These are phyloP conservation scores for Aleiodes alternator DNA, from an alignment of 2,888 invertebrate genomes.

Conservation along the genomic window DNA sequence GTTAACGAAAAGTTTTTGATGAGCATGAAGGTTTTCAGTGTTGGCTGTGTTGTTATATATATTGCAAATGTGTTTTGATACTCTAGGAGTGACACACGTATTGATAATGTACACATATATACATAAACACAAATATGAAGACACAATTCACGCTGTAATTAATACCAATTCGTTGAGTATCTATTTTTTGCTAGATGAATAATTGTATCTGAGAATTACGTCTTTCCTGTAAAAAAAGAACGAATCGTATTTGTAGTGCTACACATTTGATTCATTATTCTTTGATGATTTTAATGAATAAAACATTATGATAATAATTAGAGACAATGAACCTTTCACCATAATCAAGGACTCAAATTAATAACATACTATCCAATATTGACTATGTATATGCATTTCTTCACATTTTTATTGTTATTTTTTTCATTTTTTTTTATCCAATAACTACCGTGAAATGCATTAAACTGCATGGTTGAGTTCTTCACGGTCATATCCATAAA, in stretches of 20 bases:
- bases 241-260: neutral
- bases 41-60: constrained; percentile 7
- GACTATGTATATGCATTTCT: constrained; percentile 10
- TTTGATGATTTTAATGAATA: neutral
- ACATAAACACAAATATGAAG: too few relatives aligned
- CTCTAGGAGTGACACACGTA: constrained; percentile 22
- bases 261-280: neutral
- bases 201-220: neutral
- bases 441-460: constrained; percentile 70
- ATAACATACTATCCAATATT: constrained; percentile 20
- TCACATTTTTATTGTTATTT: neutral
- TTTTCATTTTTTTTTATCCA: constrained; percentile 61
- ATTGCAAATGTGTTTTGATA: constrained; percentile 14
- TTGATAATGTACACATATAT: neutral
- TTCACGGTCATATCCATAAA: constrained; percentile 70
- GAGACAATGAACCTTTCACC: constrained; percentile 40
- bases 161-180: constrained; percentile 15
- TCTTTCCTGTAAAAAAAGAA: neutral
- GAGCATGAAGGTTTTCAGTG: constrained; percentile 24
- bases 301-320: constrained; percentile 9
- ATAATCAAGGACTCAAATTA: constrained; percentile 10
- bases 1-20: constrained; percentile 24
- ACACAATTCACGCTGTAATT: constrained; percentile 13
- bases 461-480: constrained; percentile 68
- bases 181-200: constrained; percentile 16